Percentiles rank a stretch among this genome's conserved stretches.
phyloP scores from a whole-genome alignment of 2,113 vertebrate genomes.

The Bubo scandiacus region DNA sequence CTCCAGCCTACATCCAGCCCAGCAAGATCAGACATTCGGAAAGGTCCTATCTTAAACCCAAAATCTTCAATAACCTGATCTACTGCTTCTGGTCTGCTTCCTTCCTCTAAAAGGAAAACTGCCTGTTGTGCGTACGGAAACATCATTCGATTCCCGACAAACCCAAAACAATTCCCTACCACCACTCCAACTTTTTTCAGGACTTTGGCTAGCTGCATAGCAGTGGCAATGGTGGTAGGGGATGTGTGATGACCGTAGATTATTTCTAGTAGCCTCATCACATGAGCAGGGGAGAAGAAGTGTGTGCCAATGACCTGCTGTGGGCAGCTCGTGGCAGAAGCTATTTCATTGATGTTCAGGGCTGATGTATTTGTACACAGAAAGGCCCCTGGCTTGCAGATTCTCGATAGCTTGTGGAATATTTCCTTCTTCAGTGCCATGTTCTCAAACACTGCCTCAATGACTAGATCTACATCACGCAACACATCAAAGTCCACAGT shows the following conservation, averaged over 20 bases:
- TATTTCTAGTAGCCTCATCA: slow-evolving; percentile 91
- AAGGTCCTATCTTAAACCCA: slow-evolving; percentile 88
- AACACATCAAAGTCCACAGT: slow-evolving; percentile 71
- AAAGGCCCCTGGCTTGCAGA: slow-evolving; percentile 81
- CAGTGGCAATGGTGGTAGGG: slow-evolving; percentile 81
- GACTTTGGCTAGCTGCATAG: slow-evolving; percentile 82
- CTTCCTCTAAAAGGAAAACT: slow-evolving; percentile 89
- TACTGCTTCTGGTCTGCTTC: slow-evolving; percentile 83
- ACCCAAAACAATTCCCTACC: slow-evolving; percentile 89
- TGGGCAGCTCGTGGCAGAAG: slow-evolving; percentile 75
- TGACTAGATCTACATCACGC: slow-evolving; percentile 81
- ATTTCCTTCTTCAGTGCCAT: slow-evolving; percentile 84
- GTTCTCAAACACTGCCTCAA: slow-evolving; percentile 94
- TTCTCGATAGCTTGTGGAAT: slow-evolving; percentile 80
- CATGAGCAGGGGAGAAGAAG: slow-evolving; percentile 90
- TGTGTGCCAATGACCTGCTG: slow-evolving; percentile 89
- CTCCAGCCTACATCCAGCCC: slow-evolving; percentile 91
- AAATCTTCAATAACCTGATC: slow-evolving; percentile 87
- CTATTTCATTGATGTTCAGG: slow-evolving; percentile 85
- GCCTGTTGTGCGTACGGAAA: slow-evolving; percentile 75
- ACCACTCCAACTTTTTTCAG: slow-evolving; percentile 86
- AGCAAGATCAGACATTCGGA: slow-evolving; percentile 84
- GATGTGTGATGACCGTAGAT: slow-evolving; percentile 82
- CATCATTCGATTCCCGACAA: slow-evolving; percentile 92
- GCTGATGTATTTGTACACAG: slow-evolving; percentile 89